phyloP scores from a whole-genome alignment of 2,797 vertebrate genomes.

The Pelobates cultripes region DNA sequence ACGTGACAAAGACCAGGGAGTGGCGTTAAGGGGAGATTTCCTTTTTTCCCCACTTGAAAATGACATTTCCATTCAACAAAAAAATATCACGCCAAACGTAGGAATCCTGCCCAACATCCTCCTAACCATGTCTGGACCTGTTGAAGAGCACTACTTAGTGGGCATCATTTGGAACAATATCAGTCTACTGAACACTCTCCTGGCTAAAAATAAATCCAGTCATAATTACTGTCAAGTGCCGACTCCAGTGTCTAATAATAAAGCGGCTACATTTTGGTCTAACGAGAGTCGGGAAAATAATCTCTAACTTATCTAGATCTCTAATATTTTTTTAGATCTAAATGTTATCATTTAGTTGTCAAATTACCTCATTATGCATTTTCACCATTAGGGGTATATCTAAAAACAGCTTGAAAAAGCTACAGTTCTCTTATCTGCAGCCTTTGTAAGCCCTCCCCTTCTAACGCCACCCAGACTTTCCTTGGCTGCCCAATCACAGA shows the following conservation, averaged over 20 bases:
- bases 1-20: constrained; percentile 25
- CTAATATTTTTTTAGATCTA: too few relatives aligned
- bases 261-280: too few relatives aligned
- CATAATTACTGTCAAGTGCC: constrained; percentile 13
- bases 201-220: background rate
- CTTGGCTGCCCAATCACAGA: too few relatives aligned
- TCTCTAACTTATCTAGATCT: too few relatives aligned
- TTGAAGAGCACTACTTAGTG: background rate
- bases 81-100: background rate
- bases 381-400: too few relatives aligned
- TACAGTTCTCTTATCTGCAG: too few relatives aligned
- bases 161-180: constrained; percentile 13
- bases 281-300: too few relatives aligned
- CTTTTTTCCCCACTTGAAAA: constrained; percentile 25
- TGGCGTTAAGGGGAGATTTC: constrained; percentile 1
- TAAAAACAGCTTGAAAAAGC: too few relatives aligned
- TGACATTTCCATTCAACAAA: constrained; percentile 19
- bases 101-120: constrained; percentile 16
- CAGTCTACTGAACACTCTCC: constrained; percentile 17
- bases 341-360: too few relatives aligned
- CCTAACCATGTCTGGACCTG: constrained; percentile 18
- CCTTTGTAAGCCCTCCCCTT: too few relatives aligned
- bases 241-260: background rate
- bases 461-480: too few relatives aligned
- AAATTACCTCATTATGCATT: too few relatives aligned